A percentile compares a stretch with the other conserved stretches of the same genome.
Evolutionary conservation across 2,797 vertebrate genomes (phyloP).

Genomic region (Selene dorsalis): DNA sequence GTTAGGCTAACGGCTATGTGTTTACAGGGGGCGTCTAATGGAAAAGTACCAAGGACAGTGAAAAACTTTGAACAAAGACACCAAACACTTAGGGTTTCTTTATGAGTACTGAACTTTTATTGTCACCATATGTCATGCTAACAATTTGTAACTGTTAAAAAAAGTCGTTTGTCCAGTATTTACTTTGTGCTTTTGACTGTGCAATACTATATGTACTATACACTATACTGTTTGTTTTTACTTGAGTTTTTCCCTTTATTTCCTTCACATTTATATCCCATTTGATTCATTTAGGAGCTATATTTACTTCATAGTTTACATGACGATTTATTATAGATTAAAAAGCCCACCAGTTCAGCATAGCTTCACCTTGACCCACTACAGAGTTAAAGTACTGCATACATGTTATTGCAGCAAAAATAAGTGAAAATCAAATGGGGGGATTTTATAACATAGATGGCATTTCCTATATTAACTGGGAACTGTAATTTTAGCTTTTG

Average conservation of each 20-base stretch:
- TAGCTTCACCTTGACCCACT: neutral
- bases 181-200: neutral
- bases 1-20: conserved; percentile 20
- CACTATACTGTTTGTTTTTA: neutral
- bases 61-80: conserved; percentile 35
- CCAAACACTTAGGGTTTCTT: neutral
- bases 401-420: neutral
- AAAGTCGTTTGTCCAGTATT: neutral
- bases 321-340: neutral
- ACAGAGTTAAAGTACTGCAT: neutral
- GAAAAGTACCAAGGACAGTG: conserved; percentile 65
- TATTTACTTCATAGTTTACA: no score
- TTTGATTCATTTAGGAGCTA: neutral
- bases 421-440: neutral
- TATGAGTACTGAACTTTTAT: neutral
- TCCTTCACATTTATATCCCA: neutral
- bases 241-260: neutral
- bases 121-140: accelerated
- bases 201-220: neutral
- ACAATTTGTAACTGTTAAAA: no score
- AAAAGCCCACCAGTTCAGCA: neutral
- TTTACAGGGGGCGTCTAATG: conserved; percentile 55
- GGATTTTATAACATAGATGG: neutral
- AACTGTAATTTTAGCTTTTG: no score
- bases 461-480: no score